Percentiles rank a stretch among this genome's conserved stretches.
These are phyloP conservation scores for Loriculus beryllinus DNA, from an alignment of 2,797 vertebrate species.

Conservation along the genomic window DNA sequence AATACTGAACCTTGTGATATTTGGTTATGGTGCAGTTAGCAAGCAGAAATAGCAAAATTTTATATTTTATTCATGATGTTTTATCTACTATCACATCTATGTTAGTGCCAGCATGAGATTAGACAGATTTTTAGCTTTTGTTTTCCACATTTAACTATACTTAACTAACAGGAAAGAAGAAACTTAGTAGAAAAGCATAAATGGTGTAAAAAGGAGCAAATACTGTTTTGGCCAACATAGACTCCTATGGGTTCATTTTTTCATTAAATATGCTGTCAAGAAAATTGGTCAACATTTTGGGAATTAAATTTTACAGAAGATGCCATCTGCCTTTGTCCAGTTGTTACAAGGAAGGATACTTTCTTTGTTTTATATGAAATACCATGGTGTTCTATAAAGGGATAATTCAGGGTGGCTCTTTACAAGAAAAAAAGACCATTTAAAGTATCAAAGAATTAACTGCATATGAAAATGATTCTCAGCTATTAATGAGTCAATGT, in stretches of 20 bases:
- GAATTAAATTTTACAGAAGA: not conserved
- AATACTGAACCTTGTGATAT: not conserved
- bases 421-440: not conserved
- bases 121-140: not conserved
- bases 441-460: slow-evolving; percentile 13
- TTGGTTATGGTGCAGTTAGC: not conserved
- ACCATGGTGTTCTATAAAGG: not conserved
- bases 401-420: not conserved
- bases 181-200: not conserved
- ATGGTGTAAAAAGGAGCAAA: not conserved
- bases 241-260: not conserved
- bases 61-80: not conserved
- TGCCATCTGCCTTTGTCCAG: slow-evolving; percentile 29
- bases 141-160: not conserved
- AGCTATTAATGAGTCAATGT: not conserved
- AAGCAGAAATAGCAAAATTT: not conserved
- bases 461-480: slow-evolving; percentile 2
- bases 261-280: slow-evolving; percentile 17
- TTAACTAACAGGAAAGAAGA: not conserved
- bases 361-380: not conserved
- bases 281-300: not conserved
- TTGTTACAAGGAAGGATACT: not conserved
- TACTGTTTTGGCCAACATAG: not conserved
- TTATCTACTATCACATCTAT: not conserved
- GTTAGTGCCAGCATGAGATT: not conserved